A percentile compares a stretch with the other conserved stretches of the same genome.
These are phyloP conservation scores for Calliphora vicina DNA, from an alignment of 1,140 invertebrate genomes.

Conservation along the genomic window DNA sequence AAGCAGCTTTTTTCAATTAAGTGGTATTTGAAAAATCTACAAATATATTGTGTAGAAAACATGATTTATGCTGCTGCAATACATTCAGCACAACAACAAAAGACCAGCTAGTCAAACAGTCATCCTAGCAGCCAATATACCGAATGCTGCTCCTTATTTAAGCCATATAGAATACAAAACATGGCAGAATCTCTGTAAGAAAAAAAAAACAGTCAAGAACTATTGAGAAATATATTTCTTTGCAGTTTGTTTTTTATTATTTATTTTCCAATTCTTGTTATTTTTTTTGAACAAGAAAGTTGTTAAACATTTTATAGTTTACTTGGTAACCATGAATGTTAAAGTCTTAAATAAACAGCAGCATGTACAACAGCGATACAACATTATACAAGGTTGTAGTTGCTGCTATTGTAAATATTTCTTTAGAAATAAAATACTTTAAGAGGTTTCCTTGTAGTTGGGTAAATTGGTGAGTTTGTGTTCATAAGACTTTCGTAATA, in stretches of 20 bases:
- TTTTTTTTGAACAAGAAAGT: not conserved
- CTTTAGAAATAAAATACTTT: not conserved
- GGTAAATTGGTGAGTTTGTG: not conserved
- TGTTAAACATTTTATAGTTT: slow-evolving; percentile 1
- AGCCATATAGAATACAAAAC: not conserved
- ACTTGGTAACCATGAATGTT: not conserved
- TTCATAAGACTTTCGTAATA: not conserved
- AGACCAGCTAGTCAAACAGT: not conserved
- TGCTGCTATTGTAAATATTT: not conserved
- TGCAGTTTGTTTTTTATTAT: not conserved
- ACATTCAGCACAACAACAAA: not conserved
- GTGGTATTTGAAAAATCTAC: slow-evolving; percentile 9
- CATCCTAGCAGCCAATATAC: slow-evolving; percentile 4
- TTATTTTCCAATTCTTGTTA: not conserved
- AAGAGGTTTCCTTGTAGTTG: not conserved
- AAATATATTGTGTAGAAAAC: slow-evolving; percentile 14
- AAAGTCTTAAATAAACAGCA: not conserved
- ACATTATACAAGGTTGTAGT: not conserved
- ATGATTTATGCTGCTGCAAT: slow-evolving; percentile 11
- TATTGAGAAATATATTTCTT: not conserved
- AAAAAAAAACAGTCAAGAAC: not conserved
- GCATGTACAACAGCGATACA: not conserved
- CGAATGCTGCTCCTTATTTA: not conserved
- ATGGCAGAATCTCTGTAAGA: not conserved
- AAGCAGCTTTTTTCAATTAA: slow-evolving; percentile 10